Percentiles rank a stretch among this genome's conserved stretches.
phyloP scores from a whole-genome alignment of 2,888 invertebrate species.

The Dolichopus griseipennis region DNA sequence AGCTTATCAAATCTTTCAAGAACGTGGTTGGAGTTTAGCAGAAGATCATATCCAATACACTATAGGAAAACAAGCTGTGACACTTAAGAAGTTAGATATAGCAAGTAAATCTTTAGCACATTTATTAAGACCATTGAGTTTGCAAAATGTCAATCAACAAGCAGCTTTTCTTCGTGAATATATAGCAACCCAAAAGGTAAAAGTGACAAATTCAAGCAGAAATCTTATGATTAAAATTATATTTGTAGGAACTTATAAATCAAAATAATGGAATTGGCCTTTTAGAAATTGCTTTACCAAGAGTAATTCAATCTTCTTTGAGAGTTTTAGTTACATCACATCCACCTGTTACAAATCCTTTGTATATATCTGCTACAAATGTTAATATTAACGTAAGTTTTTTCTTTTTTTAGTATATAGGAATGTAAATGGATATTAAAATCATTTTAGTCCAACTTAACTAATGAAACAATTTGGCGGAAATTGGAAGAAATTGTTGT shows the following conservation, averaged over 20 bases:
- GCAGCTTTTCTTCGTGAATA: conserved; percentile 79
- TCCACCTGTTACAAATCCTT: conserved; percentile 30
- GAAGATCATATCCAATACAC: conserved; percentile 95
- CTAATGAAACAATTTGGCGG: conserved; percentile 52
- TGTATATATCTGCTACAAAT: conserved; percentile 37
- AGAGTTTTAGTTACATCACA: conserved; percentile 51
- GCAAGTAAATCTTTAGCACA: conserved; percentile 69
- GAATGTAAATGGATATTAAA: neutral
- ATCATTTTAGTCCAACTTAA: conserved; percentile 32
- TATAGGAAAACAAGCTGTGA: conserved; percentile 80
- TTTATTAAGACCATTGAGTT: conserved; percentile 60
- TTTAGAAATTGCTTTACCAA: conserved; percentile 65
- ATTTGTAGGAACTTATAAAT: conserved; percentile 34
- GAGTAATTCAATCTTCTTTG: conserved; percentile 58
- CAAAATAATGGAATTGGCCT: conserved; percentile 41
- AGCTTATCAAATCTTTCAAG: conserved; percentile 66
- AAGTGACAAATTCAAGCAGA: conserved; percentile 13
- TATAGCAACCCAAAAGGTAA: conserved; percentile 72
- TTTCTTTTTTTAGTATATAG: neutral
- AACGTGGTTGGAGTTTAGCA: conserved; percentile 80
- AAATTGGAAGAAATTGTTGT: conserved; percentile 70
- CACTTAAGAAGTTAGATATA: conserved; percentile 61
- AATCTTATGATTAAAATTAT: conserved; percentile 28
- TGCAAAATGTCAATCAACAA: conserved; percentile 65
- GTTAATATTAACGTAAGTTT: conserved; percentile 34